Base-by-base conservation (phyloP, 2,888 invertebrate species). In the Eupithecia dodoneata region DNA sequence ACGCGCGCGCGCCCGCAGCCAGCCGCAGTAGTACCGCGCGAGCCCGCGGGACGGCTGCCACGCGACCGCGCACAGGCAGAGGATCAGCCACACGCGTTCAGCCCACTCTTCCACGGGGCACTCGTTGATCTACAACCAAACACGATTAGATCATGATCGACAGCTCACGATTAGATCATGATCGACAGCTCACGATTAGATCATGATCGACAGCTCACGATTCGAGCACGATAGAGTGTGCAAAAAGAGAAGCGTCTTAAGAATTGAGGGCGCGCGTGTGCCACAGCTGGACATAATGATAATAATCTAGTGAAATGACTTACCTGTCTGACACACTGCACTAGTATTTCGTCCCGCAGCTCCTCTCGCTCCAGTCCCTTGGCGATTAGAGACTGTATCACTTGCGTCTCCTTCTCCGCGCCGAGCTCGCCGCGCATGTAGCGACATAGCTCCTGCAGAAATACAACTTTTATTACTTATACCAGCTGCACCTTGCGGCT, bases 331-430 rank as follows among this genome's bases (percentile, higher is more conserved):
- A 98, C 97, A 85, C 98, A 97, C 86, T 98, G 98, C 13, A 98
- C 97, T 81, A 98, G 96, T 83, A 99, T 97, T 93, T 99, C 99
- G 89, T 99, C 99, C 10, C 99, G 93, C 10, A 99, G 91, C 89
- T 99, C 99, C 85, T 99, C 98, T 12, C 99, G 96, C 90, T 99
- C 98, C 80, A 99, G 96, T 0, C 99, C 99, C 83, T 97, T 97
- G 0, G 97, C 97, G 74, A 98, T 97, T 79, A 98, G 97, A 2
- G 97, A 97, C 88, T 98, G 98, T 81, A 98, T 98, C 5, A 97
- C 97, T 84, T 97, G 96, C 0, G 98, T 96, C 90, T 98, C 98
- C 71, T 97, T 96, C 76, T 98, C 98, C 0, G 97, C 93, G 81
- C 98, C 98, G 86, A 98, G 91, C 90, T 99, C 99, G 0, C 98